Base-by-base conservation (phyloP, 2,888 invertebrate genomes). In the Bimastos eiseni region DNA sequence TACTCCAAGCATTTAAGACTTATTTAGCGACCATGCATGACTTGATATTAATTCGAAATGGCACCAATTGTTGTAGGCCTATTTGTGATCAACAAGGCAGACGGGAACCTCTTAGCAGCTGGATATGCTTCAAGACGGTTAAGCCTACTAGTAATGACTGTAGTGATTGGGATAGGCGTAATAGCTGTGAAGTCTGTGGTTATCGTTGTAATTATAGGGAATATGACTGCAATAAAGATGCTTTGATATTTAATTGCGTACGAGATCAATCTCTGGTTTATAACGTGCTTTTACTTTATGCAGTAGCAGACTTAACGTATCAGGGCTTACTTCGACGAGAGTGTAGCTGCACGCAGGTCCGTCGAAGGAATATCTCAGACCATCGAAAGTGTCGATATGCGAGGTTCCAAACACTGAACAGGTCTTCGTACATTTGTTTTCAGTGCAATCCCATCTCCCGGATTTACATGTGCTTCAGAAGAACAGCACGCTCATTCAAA, bases 361-460 rank as follows among this genome's bases (percentile, higher is more conserved):
- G 11, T 91, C 90, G 89, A 93, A 93, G 34, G 93, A 92, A 91
- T 93, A 93, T 33, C 92, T 90, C 13, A 93, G 91, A 17, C 94
- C 94, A 90, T 94, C 94, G 90, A 94, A 94, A 4, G 94, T 94
- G n/a, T 91, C 92, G 83, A 94, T 91, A 89, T 94, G 93, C 33
- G 93, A 93, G 86, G 93, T 89, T 13, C 93, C 94, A 88, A 93
- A 90, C n/a, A 94, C 91, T 17, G 91, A 92, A 91, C 94, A 94
- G 13, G 93, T 93, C 38, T 93, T 92, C 3, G 94, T 93, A 89
- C 94, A 94, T 84, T 92, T 91, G 83, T 93, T 92, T 49, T 94
- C 92, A 4, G 93, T 92, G 90, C 94, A 94, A 19, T 92, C 49
- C 94, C 94, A 94, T 90, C 93, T 92, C 15, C 94, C 94, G 89